Evolutionary conservation across 2,888 invertebrate species (phyloP).

Genomic region (Polyommatus icarus): DNA sequence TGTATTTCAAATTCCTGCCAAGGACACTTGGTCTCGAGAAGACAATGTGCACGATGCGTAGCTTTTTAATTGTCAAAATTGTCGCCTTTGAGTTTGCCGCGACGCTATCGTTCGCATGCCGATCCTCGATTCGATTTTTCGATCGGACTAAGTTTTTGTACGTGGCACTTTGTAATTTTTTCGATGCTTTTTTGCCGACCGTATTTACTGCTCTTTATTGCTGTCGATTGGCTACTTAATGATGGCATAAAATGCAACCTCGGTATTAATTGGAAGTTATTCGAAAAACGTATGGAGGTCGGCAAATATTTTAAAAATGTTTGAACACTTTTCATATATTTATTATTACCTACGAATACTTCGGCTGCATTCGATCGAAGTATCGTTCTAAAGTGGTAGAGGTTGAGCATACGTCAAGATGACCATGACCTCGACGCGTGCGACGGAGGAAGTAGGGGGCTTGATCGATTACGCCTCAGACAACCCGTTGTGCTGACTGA

Average conservation of each 20-base stretch:
- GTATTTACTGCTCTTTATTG: constrained; percentile 34
- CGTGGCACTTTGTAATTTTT: constrained; percentile 39
- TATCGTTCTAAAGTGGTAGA: background rate
- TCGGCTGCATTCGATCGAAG: background rate
- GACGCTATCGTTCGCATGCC: constrained; percentile 48
- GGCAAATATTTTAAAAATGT: background rate
- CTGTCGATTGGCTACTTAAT: constrained; percentile 34
- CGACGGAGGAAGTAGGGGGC: constrained; percentile 44
- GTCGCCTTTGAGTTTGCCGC: constrained; percentile 67
- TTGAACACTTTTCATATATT: background rate
- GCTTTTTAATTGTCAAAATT: constrained; percentile 79
- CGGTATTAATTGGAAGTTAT: constrained; percentile 3
- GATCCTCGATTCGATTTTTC: constrained; percentile 51
- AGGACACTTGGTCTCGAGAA: constrained; percentile 63
- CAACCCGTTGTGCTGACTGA: constrained; percentile 42
- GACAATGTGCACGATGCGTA: constrained; percentile 67
- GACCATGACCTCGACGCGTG: constrained; percentile 57
- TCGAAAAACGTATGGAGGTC: background rate
- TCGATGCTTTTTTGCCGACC: constrained; percentile 37
- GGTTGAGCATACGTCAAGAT: constrained; percentile 34
- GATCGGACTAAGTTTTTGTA: constrained; percentile 47
- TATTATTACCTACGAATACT: background rate
- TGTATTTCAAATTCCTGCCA: constrained; percentile 69
- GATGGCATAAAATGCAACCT: constrained; percentile 25
- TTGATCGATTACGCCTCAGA: constrained; percentile 42